A percentile compares a stretch with the other conserved stretches of the same genome.
Evolutionary conservation across 2,113 vertebrate genomes (phyloP).

Genomic region (Hemiscyllium ocellatum): DNA sequence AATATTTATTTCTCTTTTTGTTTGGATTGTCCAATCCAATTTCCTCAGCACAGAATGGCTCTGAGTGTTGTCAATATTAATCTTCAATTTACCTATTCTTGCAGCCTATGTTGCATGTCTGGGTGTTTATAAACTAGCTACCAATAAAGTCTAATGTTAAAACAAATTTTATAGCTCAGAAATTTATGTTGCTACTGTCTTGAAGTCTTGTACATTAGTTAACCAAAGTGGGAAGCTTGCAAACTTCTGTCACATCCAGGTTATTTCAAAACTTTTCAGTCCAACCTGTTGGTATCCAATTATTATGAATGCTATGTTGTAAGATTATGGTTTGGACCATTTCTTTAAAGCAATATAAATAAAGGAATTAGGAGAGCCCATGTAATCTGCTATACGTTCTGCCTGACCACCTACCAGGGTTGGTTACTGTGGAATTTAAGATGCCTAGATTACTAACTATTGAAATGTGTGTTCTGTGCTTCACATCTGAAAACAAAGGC

Average conservation of each 20-base stretch:
- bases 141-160: not conserved
- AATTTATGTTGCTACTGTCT: not conserved
- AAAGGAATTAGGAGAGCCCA: no score
- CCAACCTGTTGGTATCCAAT: not conserved
- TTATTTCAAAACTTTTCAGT: not conserved
- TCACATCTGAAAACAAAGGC: no score
- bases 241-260: not conserved
- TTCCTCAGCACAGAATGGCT: not conserved
- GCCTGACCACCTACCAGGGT: no score
- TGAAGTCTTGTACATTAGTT: no score
- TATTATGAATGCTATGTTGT: not conserved
- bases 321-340: no score
- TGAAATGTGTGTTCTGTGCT: no score
- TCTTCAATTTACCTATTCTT: not conserved
- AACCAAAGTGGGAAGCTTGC: not conserved
- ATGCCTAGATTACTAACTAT: no score
- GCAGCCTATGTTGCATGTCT: not conserved
- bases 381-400: no score
- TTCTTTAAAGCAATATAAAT: no score
- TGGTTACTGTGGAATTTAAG: no score
- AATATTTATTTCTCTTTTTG: not conserved
- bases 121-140: not conserved
- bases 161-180: no score
- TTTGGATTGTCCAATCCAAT: not conserved
- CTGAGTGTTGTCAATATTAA: not conserved